Evolutionary conservation across 2,113 vertebrate genomes (phyloP), one percentile per base, ranked within the genome.

Genomic region (Sturnus vulgaris): DNA sequence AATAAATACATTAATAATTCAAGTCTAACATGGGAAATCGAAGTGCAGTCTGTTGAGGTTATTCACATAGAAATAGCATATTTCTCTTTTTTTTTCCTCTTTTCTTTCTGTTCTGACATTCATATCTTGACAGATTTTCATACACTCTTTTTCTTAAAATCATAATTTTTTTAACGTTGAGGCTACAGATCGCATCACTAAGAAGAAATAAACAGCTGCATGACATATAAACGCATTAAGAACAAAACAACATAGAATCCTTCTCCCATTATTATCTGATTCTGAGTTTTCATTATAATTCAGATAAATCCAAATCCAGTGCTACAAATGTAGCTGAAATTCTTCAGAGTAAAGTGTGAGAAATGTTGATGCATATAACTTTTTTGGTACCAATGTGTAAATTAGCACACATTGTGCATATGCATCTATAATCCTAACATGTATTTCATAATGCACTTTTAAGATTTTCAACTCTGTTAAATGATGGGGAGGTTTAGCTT

Each of bases 371-470:
- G 90, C 93, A 91, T 50, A 16, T 50, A 65, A 61, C 14, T 75
- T 80, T 42, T 52, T 42, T 52, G 46, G 15, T 90, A 82, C 24
- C 46, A 78, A 46, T 88, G 59, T 84, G 30, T 73, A 96, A 94
- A 92, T 96, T 86, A 86, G 50, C 55, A 91, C 28, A 60, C 39
- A 13, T 21, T 95, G 11, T 44, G 4, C 39, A 65, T 59, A 37
- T 95, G 93, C 95, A 93, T 94, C 75, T 92, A 50, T 49, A 23
- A 14, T 95, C 66, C 11, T 92, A 71, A 85, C 77, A 60, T 91
- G 77, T 85, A 95, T 88, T 97, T 95, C 70, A 61, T 65, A 88
- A 82, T n/a, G 10, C 8, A 73, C 30, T 92, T 63, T 86, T 91
- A 93, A 93, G 66, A 42, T 82, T 95, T 95, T 93, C 57, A 93